A percentile compares a stretch with the other conserved stretches of the same genome.
phyloP scores from a whole-genome alignment of 2,888 invertebrate species.

The Sphaerophoria rueppellii region DNA sequence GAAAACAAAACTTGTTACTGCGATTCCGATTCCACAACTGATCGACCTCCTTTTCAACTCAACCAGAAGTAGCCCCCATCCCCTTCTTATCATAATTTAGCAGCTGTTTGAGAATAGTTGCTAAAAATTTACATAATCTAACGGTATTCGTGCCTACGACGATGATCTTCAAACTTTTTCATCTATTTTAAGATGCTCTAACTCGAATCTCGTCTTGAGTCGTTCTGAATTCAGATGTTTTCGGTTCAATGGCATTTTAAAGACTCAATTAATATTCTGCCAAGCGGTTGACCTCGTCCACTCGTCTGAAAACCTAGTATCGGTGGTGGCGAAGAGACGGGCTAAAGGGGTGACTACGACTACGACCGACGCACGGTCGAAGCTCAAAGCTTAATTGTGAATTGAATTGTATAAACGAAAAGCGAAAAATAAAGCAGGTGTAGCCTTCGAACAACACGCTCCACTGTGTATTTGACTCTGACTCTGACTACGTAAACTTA shows the following conservation, averaged over 20 bases:
- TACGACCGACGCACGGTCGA: neutral
- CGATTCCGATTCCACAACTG: neutral
- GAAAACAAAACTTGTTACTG: conserved; percentile 22
- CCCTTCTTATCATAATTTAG: too few relatives aligned
- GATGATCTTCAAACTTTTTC: neutral
- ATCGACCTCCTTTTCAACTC: neutral
- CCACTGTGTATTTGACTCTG: conserved; percentile 14
- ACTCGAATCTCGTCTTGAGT: conserved; percentile 12
- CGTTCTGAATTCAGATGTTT: neutral
- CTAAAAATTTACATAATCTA: conserved; percentile 24
- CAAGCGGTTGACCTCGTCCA: conserved; percentile 56
- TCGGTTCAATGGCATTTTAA: conserved; percentile 64
- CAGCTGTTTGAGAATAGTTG: neutral
- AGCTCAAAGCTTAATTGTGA: conserved; percentile 34
- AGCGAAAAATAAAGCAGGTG: conserved; percentile 33
- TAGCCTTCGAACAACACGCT: conserved; percentile 48
- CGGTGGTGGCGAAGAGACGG: conserved; percentile 5
- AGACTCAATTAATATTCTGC: conserved; percentile 49
- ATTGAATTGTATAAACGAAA: neutral
- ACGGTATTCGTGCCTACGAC: neutral
- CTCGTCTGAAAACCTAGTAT: conserved; percentile 22
- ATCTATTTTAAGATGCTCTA: conserved; percentile 4
- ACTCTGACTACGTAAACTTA: conserved; percentile 13
- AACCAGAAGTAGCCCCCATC: neutral
- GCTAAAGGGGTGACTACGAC: too few relatives aligned